Evolutionary conservation across 2,797 vertebrate species (phyloP).

Genomic region (Ctenosaura bakeri): DNA sequence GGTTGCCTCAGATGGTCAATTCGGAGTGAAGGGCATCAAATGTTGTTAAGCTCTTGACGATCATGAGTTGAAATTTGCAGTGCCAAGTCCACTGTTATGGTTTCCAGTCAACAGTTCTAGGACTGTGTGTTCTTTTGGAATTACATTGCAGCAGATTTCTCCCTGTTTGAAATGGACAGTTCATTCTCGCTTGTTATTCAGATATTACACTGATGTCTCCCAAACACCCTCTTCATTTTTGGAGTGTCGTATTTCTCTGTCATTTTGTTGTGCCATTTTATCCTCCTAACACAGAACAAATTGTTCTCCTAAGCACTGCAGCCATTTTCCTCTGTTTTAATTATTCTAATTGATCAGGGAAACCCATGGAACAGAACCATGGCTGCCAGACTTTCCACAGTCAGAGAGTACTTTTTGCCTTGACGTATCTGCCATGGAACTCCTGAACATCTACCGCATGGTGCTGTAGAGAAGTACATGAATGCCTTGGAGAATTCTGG

Average conservation of each 20-base stretch:
- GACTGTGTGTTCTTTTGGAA: accelerated
- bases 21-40: background rate
- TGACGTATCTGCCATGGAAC: background rate
- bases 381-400: background rate
- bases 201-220: accelerated
- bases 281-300: background rate
- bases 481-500: background rate
- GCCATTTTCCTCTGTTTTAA: background rate
- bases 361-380: too few species aligned
- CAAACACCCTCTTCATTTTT: background rate
- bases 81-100: background rate
- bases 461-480: too few species aligned
- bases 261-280: accelerated
- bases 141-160: accelerated
- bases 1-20: background rate
- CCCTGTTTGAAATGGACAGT: background rate
- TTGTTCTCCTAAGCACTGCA: background rate
- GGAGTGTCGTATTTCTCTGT: background rate
- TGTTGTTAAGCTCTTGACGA: background rate
- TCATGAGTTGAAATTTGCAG: background rate
- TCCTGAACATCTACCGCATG: too few species aligned
- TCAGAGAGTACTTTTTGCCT: background rate
- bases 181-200: background rate
- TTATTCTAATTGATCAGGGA: background rate
- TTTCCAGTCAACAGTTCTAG: background rate